phyloP scores from a whole-genome alignment of 2,797 vertebrate genomes.

The Muscicapa striata region DNA sequence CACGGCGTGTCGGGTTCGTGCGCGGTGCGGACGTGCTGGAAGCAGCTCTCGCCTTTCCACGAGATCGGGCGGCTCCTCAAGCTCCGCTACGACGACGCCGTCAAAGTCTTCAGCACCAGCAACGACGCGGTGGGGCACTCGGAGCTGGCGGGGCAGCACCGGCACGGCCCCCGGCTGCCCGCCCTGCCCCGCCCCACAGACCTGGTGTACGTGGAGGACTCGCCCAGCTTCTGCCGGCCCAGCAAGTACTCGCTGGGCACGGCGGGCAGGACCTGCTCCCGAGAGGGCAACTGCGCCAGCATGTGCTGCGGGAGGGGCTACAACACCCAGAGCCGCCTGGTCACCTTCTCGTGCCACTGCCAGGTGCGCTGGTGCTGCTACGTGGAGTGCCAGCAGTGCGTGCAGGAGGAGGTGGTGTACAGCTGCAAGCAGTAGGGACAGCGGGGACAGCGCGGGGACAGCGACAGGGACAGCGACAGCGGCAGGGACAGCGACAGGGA shows the following conservation, averaged over 20 bases:
- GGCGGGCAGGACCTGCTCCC: constrained; percentile 86
- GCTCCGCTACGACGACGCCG: constrained; percentile 87
- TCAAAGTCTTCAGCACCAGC: constrained; percentile 90
- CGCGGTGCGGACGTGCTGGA: constrained; percentile 96
- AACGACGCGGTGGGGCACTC: constrained; percentile 91
- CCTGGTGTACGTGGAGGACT: constrained; percentile 94
- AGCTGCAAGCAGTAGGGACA: constrained; percentile 88
- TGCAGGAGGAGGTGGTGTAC: constrained; percentile 93
- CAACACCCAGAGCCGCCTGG: constrained; percentile 92
- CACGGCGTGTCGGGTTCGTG: constrained; percentile 97
- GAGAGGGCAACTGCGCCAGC: constrained; percentile 93
- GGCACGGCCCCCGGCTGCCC: constrained; percentile 52
- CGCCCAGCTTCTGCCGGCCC: constrained; percentile 93
- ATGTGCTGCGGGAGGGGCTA: constrained; percentile 96
- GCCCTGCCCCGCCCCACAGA: constrained; percentile 81
- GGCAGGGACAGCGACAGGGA: neutral
- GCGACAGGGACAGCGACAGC: neutral
- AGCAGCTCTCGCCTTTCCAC: constrained; percentile 94
- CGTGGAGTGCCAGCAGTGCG: constrained; percentile 96
- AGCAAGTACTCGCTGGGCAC: constrained; percentile 93
- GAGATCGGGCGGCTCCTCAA: constrained; percentile 92
- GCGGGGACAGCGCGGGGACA: neutral
- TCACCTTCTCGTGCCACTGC: constrained; percentile 94
- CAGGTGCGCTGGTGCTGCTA: constrained; percentile 99
- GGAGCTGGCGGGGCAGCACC: constrained; percentile 82